Percentiles rank a stretch among this genome's conserved stretches.
Evolutionary conservation across 2,113 vertebrate species (phyloP).

Genomic region (Dunckerocampus dactyliophorus): DNA sequence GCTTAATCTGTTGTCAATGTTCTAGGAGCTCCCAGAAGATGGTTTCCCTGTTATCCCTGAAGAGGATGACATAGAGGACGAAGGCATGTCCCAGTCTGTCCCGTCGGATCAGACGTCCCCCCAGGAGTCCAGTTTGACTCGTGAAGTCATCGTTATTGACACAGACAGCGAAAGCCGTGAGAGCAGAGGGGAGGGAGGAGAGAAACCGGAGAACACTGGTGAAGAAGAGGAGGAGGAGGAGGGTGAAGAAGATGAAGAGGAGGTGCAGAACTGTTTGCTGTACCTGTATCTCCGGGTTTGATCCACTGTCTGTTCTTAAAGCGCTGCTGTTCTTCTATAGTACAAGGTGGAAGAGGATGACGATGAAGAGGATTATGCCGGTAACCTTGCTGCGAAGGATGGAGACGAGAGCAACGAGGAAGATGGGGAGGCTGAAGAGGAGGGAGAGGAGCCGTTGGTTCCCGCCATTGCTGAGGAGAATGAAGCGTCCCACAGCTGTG

Average conservation of each 20-base stretch:
- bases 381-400: slow-evolving; percentile 79
- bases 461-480: slow-evolving; percentile 81
- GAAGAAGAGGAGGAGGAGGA: slow-evolving; percentile 79
- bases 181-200: slow-evolving; percentile 78
- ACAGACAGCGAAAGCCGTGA: slow-evolving; percentile 88
- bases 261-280: slow-evolving; percentile 14
- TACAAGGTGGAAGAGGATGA: slow-evolving; percentile 66
- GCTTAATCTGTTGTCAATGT: neutral
- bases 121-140: slow-evolving; percentile 72
- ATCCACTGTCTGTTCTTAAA: neutral
- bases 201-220: slow-evolving; percentile 61
- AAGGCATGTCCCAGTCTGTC: slow-evolving; percentile 78
- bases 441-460: slow-evolving; percentile 79
- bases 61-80: slow-evolving; percentile 66
- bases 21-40: slow-evolving; percentile 79
- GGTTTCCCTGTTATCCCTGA: slow-evolving; percentile 73
- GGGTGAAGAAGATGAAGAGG: slow-evolving; percentile 25
- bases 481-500: slow-evolving; percentile 84
- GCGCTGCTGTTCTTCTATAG: neutral
- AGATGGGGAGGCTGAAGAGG: slow-evolving; percentile 81
- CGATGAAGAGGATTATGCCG: slow-evolving; percentile 74
- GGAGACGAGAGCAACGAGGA: slow-evolving; percentile 87
- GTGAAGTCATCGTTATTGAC: slow-evolving; percentile 88
- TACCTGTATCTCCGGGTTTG: neutral
- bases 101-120: slow-evolving; percentile 78